Evolutionary conservation across 2,797 vertebrate genomes (phyloP).

Genomic region (Allobates femoralis): DNA sequence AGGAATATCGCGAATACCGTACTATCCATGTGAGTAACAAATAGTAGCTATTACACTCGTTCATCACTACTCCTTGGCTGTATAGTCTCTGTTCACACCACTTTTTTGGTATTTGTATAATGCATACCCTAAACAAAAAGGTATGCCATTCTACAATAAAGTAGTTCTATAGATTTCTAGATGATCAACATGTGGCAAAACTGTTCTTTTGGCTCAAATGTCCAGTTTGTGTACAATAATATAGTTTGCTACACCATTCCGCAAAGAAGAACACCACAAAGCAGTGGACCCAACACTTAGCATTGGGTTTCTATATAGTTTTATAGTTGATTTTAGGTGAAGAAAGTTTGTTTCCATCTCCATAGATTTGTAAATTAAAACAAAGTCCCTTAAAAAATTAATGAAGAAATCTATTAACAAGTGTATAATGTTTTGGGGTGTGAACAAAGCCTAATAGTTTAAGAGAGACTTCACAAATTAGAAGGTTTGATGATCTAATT

Average conservation of each 20-base stretch:
- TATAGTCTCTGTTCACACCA: background rate
- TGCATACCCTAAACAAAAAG: background rate
- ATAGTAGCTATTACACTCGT: too few species aligned
- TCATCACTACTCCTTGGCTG: background rate
- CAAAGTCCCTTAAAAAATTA: background rate
- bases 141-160: background rate
- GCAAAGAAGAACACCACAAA: too few species aligned
- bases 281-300: background rate
- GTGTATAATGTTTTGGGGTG: background rate
- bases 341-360: background rate
- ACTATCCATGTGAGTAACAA: too few species aligned
- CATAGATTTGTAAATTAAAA: background rate
- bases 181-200: too few species aligned
- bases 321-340: background rate
- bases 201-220: too few species aligned
- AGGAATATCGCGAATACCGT: too few species aligned
- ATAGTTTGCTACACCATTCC: too few species aligned
- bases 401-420: background rate
- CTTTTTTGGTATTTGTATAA: background rate
- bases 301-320: background rate
- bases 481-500: background rate
- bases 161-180: background rate
- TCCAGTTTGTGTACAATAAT: too few species aligned
- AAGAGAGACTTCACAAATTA: background rate
- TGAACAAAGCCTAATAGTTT: background rate